Evolutionary conservation across 2,113 vertebrate species (phyloP).

Genomic region (Trichechus manatus): DNA sequence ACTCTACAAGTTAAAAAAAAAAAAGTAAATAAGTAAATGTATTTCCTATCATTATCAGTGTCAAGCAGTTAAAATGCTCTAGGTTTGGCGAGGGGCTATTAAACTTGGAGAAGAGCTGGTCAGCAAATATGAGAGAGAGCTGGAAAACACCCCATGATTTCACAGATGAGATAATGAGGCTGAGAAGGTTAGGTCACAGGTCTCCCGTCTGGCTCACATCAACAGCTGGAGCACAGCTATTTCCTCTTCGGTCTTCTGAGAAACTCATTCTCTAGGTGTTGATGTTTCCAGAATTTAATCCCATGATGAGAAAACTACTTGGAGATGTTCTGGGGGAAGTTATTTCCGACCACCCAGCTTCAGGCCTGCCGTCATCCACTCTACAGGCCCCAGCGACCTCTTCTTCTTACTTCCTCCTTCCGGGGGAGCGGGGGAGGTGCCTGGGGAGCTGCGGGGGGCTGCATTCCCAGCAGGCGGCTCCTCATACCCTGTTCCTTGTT

Average conservation of each 20-base stretch:
- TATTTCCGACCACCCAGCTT: not conserved
- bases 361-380: not conserved
- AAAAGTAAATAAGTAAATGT: not conserved
- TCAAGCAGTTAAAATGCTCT: not conserved
- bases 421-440: not conserved
- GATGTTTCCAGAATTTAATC: not conserved
- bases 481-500: not conserved
- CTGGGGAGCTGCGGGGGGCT: too few species aligned
- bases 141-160: not conserved
- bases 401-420: not conserved
- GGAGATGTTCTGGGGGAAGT: too few species aligned
- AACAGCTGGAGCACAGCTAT: too few species aligned
- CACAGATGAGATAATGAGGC: not conserved
- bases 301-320: not conserved
- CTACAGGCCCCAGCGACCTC: too few species aligned
- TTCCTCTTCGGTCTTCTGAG: not conserved
- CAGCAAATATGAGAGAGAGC: not conserved
- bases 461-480: not conserved
- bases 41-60: not conserved
- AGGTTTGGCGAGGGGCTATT: not conserved
- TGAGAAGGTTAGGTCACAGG: fast-evolving
- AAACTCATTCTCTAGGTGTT: not conserved
- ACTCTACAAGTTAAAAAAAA: not conserved
- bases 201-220: too few species aligned
- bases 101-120: not conserved